Evolutionary conservation across 2,797 vertebrate species (phyloP).

Genomic region (Sebastes variabilis): DNA sequence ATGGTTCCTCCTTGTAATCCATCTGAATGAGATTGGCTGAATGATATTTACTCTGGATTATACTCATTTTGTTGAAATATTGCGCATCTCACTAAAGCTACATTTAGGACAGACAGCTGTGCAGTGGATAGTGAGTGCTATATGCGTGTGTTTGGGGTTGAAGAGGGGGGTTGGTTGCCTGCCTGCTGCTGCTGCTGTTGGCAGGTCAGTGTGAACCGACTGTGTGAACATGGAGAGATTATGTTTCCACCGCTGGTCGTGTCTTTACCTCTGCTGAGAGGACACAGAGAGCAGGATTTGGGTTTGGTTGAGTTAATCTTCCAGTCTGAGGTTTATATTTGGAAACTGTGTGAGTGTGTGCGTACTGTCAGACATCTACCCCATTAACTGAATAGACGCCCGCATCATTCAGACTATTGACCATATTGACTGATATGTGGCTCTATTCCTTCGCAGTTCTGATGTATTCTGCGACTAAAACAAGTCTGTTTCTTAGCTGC

Average conservation of each 20-base stretch:
- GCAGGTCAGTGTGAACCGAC: slow-evolving; percentile 70
- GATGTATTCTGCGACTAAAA: background rate
- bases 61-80: slow-evolving; percentile 30
- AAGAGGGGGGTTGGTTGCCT: slow-evolving; percentile 2
- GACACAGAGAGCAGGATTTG: slow-evolving; percentile 68
- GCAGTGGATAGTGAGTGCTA: slow-evolving; percentile 8
- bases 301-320: slow-evolving; percentile 74
- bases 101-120: slow-evolving; percentile 53
- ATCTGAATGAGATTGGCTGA: slow-evolving; percentile 40
- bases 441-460: background rate
- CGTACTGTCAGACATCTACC: slow-evolving; percentile 22
- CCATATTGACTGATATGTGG: background rate
- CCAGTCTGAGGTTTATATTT: slow-evolving; percentile 64
- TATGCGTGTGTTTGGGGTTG: background rate
- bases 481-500: background rate
- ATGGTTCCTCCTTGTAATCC: slow-evolving; percentile 43
- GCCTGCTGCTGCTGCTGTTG: slow-evolving; percentile 65
- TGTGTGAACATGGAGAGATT: slow-evolving; percentile 75
- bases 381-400: slow-evolving; percentile 25
- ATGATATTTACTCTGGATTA: slow-evolving; percentile 53
- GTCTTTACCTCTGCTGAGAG: slow-evolving; percentile 62
- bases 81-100: slow-evolving; percentile 27
- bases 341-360: slow-evolving; percentile 43
- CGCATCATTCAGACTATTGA: background rate
- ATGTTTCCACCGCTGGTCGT: slow-evolving; percentile 69